A percentile compares a stretch with the other conserved stretches of the same genome.
These are phyloP conservation scores for Ceratoteleas bidentatus DNA, from an alignment of 1,140 invertebrate species.

Conservation along the genomic window DNA sequence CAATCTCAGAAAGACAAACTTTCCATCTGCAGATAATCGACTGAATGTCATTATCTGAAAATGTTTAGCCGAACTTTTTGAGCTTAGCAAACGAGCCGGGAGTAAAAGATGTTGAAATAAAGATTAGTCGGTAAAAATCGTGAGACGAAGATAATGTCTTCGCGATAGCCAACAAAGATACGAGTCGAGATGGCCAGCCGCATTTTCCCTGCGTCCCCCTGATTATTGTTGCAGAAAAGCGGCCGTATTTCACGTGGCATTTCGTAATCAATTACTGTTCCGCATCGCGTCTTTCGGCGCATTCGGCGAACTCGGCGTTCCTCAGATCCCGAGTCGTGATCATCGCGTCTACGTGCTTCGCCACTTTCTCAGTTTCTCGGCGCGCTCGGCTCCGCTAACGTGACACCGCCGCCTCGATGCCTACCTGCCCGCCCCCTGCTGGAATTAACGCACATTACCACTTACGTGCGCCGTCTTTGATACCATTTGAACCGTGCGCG, in stretches of 20 bases:
- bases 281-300: constrained; percentile 44
- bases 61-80: too few relatives aligned
- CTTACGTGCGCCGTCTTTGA: constrained; percentile 30
- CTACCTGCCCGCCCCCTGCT: constrained; percentile 32
- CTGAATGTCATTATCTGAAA: too few relatives aligned
- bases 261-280: constrained; percentile 59
- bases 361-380: constrained; percentile 56
- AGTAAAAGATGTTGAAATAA: too few relatives aligned
- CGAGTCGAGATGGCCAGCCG: too few relatives aligned
- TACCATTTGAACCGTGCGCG: constrained; percentile 18
- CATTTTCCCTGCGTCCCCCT: too few relatives aligned
- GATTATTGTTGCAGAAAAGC: constrained; percentile 16
- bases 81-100: too few relatives aligned
- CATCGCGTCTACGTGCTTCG: constrained; percentile 43
- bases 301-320: constrained; percentile 56
- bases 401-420: constrained; percentile 36
- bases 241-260: constrained; percentile 26
- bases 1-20: too few relatives aligned
- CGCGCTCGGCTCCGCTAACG: constrained; percentile 34
- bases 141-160: too few relatives aligned
- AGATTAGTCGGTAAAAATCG: too few relatives aligned
- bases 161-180: too few relatives aligned
- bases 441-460: constrained; percentile 61
- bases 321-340: constrained; percentile 51
- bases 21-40: too few relatives aligned